These are phyloP conservation scores for Phrixothrix hirtus DNA, from an alignment of 2,888 invertebrate species.

Conservation along the genomic window DNA sequence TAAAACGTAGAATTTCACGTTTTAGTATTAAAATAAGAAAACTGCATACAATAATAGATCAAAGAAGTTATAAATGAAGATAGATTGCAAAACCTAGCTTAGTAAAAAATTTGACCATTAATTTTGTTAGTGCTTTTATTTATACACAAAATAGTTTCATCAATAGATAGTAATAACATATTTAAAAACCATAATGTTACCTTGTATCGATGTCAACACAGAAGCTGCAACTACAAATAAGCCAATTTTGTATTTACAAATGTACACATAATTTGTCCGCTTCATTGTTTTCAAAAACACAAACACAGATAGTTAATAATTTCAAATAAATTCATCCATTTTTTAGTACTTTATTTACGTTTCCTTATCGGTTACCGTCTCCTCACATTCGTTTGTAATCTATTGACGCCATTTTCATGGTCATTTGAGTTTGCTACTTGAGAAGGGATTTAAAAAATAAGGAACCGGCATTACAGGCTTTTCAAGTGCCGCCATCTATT, in stretches of 20 bases:
- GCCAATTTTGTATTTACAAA: conserved; percentile 43
- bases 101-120: too few relatives aligned
- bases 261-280: conserved; percentile 40
- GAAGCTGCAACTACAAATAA: conserved; percentile 47
- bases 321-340: conserved; percentile 36
- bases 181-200: conserved; percentile 49
- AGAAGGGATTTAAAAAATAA: conserved; percentile 24
- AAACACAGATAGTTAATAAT: conserved; percentile 22
- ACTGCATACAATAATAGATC: too few relatives aligned
- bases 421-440: conserved; percentile 15
- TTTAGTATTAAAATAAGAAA: too few relatives aligned
- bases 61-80: too few relatives aligned
- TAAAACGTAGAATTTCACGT: too few relatives aligned
- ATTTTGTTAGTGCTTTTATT: too few relatives aligned
- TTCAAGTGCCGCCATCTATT: background rate
- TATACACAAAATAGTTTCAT: conserved; percentile 1
- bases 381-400: conserved; percentile 30
- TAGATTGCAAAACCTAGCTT: too few relatives aligned
- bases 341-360: conserved; percentile 25
- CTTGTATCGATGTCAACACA: conserved; percentile 50
- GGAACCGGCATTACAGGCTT: background rate
- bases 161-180: conserved; percentile 17
- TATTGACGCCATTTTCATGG: conserved; percentile 37
- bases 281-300: conserved; percentile 41
- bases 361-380: conserved; percentile 24